A percentile compares a stretch with the other conserved stretches of the same genome.
phyloP scores from a whole-genome alignment of 2,113 vertebrate species.

The Anolis sagrei region DNA sequence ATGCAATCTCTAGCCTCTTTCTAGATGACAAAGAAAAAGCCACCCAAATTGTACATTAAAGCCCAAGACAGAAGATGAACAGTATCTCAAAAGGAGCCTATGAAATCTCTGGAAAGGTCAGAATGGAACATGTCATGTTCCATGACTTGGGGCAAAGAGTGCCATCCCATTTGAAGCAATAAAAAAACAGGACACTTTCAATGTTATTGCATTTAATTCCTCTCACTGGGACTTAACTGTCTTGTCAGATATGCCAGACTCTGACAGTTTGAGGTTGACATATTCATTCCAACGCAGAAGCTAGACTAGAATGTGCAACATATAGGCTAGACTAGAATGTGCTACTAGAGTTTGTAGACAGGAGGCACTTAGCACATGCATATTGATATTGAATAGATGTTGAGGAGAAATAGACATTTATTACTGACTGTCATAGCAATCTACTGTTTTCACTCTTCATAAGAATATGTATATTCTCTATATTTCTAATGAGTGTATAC shows the following conservation, averaged over 20 bases:
- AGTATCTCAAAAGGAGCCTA: not conserved
- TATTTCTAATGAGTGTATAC: not conserved
- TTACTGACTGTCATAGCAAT: not conserved
- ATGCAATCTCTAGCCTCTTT: not conserved
- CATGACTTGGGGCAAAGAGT: not conserved
- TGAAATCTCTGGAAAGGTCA: not conserved
- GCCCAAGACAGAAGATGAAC: not conserved
- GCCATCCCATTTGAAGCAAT: not conserved
- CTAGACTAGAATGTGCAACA: not conserved
- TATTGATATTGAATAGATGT: not conserved
- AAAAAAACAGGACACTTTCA: not conserved
- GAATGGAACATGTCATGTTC: not conserved
- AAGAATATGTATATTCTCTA: not conserved
- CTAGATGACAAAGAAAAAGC: not conserved
- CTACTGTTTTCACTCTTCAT: not conserved
- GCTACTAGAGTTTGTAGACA: not conserved
- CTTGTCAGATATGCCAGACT: not conserved
- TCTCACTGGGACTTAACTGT: not conserved
- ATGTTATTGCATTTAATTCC: slow-evolving; percentile 11
- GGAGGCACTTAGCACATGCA: slow-evolving; percentile 14
- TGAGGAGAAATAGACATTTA: not conserved
- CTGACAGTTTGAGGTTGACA: slow-evolving; percentile 32
- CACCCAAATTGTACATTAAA: not conserved
- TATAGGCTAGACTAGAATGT: not conserved
- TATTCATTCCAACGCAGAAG: slow-evolving; percentile 2